Base-by-base conservation (phyloP, 2,113 vertebrate species). In the Pelmatolapia mariae region DNA sequence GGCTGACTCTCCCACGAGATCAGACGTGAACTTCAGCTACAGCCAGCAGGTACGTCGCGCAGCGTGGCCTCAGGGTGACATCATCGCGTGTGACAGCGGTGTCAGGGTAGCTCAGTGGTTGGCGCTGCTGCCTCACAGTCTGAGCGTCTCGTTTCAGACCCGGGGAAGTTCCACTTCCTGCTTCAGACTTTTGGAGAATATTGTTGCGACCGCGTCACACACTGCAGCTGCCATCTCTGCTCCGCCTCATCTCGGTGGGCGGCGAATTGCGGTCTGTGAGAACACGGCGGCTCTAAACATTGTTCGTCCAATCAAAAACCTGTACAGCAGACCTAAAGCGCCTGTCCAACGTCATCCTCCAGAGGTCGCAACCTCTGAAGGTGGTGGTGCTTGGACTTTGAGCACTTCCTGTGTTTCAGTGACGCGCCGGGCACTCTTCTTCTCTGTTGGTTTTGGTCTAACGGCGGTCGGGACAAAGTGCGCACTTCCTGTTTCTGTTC, bases 1-100 rank as follows among this genome's bases (percentile, higher is more conserved):
- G 9, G 71, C 93, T 38, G 85, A 97, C 15, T 96, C 94, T 47
- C 92, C 97, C 4, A 85, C 94, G 86, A 97, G 94, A 85, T 36
- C 94, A 76, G 97, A 98, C 81, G 94, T 95, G 81, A 96, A 94
- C 87, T 98, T 96, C 94, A 97, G 83, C 95, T 98, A 96, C 91
- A 93, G 97, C 3, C 97, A 97, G 83, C 97, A 99, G 97, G 98
- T 95, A 57, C 8, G 2, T 52, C 5, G 22, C 5, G 2, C 43
- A 31, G 71, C 16, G 4, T 45, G 7, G 9, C 15, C 18, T 19
- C 5, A 73, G 10, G 40, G 40, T 73, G 38, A 73, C 8, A 9
- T 6, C 66, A 15, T 43, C 5, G 1, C 7, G 8, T 43, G 19
- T 24, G 38, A 43, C 5, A 3, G n/a, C 13, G 1, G 40, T 16